Conservation (phyloP, 2,888 invertebrate genomes). For the Pyrocoelia pectoralis region DNA sequence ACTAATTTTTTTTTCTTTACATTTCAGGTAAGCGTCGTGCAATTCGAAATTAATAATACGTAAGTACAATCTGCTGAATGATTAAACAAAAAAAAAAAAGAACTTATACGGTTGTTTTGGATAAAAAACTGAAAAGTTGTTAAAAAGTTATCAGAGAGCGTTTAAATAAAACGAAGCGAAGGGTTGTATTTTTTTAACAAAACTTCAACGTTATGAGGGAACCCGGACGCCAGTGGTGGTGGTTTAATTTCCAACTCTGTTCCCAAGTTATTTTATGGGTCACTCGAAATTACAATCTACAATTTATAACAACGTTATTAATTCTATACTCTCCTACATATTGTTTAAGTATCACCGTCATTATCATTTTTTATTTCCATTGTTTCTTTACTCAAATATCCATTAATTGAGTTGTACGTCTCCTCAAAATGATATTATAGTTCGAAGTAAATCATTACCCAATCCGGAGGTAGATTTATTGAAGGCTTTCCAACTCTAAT, state of each 20-base stretch:
- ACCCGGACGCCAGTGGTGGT: neutral
- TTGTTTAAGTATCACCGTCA: neutral
- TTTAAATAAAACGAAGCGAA: slow-evolving; percentile 31
- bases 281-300: slow-evolving; percentile 10
- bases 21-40: neutral
- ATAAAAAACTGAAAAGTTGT: slow-evolving; percentile 37
- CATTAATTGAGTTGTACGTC: too few relatives aligned
- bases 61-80: too few relatives aligned
- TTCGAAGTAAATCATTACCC: too few relatives aligned
- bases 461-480: too few relatives aligned
- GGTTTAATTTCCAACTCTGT: slow-evolving; percentile 22
- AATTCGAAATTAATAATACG: neutral
- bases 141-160: slow-evolving; percentile 39
- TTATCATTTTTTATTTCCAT: neutral
- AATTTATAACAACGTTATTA: slow-evolving; percentile 1
- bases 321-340: neutral
- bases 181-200: slow-evolving; percentile 29
- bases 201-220: slow-evolving; percentile 7
- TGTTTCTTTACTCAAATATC: neutral
- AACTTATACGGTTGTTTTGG: slow-evolving; percentile 37
- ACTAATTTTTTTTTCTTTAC: neutral
- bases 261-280: slow-evolving; percentile 22
- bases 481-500: too few relatives aligned
- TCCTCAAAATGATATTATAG: too few relatives aligned
- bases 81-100: slow-evolving; percentile 6